phyloP scores from a whole-genome alignment of 37 sponge, comb jelly and placozoan species.

The Theonella swinhoei region DNA sequence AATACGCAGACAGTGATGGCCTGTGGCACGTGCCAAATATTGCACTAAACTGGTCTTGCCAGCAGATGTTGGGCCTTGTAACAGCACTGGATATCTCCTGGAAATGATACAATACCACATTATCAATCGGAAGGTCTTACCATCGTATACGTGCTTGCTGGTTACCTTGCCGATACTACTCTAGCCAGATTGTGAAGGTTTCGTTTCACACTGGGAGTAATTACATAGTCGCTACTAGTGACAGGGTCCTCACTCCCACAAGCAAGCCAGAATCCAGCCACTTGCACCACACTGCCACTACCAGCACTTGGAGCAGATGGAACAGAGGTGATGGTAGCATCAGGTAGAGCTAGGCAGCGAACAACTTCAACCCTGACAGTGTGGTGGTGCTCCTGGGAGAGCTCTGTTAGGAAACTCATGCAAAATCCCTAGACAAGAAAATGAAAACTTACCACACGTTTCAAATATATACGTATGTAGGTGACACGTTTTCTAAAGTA shows the following conservation, averaged over 20 bases:
- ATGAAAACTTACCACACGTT: no score
- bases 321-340: background rate
- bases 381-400: conserved; percentile 47
- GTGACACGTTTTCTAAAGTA: no score
- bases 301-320: conserved; percentile 15
- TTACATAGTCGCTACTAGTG: conserved; percentile 57
- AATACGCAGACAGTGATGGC: conserved; percentile 84
- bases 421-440: conserved; percentile 52
- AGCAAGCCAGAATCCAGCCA: conserved; percentile 90
- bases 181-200: conserved; percentile 92
- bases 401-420: conserved; percentile 69
- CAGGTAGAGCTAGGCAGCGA: conserved; percentile 31
- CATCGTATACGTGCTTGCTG: background rate
- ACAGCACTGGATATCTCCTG: conserved; percentile 81
- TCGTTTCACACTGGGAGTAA: conserved; percentile 82
- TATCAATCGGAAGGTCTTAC: background rate
- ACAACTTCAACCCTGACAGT: conserved; percentile 24
- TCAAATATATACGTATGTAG: no score
- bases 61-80: conserved; percentile 97
- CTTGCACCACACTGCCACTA: conserved; percentile 22
- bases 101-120: background rate
- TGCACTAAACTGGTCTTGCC: conserved; percentile 95
- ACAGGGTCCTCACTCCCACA: conserved; percentile 30
- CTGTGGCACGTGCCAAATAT: conserved; percentile 81
- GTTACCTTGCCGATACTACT: conserved; percentile 84